phyloP scores from a whole-genome alignment of 92 coral and sea anemone genomes.

The Zoanthus sociatus region DNA sequence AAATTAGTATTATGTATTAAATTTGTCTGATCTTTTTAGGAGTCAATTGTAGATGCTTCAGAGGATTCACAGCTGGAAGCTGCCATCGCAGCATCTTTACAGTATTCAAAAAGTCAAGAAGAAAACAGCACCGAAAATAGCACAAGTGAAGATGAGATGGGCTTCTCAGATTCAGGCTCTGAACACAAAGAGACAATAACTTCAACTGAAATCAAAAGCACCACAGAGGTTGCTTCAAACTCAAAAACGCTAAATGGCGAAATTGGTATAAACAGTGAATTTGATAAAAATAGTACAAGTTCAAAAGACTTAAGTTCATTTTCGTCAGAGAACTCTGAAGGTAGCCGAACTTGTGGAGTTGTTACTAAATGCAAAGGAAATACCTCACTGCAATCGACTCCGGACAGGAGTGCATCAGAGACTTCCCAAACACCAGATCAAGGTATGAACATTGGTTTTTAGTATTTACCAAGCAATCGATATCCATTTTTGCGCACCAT shows the following conservation, averaged over 20 bases:
- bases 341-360: not conserved
- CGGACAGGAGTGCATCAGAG: constrained; percentile 29
- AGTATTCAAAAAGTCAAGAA: constrained; percentile 73
- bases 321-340: constrained; percentile 16
- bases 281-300: constrained; percentile 23
- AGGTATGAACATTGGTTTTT: constrained; percentile 1
- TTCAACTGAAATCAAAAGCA: constrained; percentile 8
- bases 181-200: constrained; percentile 77
- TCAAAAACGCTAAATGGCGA: constrained; percentile 6
- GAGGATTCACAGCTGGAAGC: constrained; percentile 99
- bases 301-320: not conserved
- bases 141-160: constrained; percentile 79
- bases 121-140: constrained; percentile 62
- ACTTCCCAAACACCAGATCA: constrained; percentile 26
- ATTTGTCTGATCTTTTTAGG: constrained; percentile 45
- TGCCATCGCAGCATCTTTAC: constrained; percentile 94
- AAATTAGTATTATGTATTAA: no score
- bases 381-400: constrained; percentile 10
- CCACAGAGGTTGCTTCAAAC: not conserved
- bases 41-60: constrained; percentile 96
- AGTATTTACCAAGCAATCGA: no score
- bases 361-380: constrained; percentile 13
- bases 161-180: constrained; percentile 87
- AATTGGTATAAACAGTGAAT: not conserved
- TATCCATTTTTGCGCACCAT: no score